Base-by-base conservation (phyloP, 2,888 invertebrate genomes). In the Galerucella pusilla region DNA sequence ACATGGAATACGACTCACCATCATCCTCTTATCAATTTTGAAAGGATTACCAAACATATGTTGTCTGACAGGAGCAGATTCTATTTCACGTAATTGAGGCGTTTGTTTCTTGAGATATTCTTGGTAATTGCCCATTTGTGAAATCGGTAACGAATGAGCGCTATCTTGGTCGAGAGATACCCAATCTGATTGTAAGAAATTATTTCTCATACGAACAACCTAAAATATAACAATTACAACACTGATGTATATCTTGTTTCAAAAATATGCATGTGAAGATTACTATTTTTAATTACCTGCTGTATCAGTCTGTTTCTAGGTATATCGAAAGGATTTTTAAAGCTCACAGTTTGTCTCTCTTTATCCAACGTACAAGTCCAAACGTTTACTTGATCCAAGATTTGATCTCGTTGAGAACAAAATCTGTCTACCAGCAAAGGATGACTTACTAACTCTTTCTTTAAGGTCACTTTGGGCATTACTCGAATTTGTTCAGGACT, bases 41-140 rank as follows among this genome's bases (percentile, higher is more conserved):
- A 99, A 99, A 0, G 99, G 99, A 89, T 99, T 99, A 73, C 99
- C 99, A 87, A 99, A 99, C 95, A 98, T 99, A 85, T 99, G 99
- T 83, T 98, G 97, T 14, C 99, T 89, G 63, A 97, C 96, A 5
- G 98, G 98, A 46, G 95, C 94, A 54, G 96, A 95, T 88, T 99
- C 99, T 66, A 99, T 94, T 89, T 98, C 98, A 16, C 98, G 89
- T 74, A 99, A 89, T 70, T 97, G 97, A 64, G 96, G 95, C 71
- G 97, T 95, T 91, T 96, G 94, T 73, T 96, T 93, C 89, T 98
- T 98, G 77, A 99, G 90, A 87, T 99, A 98, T 88, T 99, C 98
- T 88, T 99, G 98, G 88, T 99, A 99, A 90, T 99, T 99, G 83
- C 99, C 99, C 99, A 99, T 99, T 88, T 97, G 97, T 25, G 96